Conservation (phyloP, 2,797 vertebrate genomes). For the Ctenopoma kingsleyae region DNA sequence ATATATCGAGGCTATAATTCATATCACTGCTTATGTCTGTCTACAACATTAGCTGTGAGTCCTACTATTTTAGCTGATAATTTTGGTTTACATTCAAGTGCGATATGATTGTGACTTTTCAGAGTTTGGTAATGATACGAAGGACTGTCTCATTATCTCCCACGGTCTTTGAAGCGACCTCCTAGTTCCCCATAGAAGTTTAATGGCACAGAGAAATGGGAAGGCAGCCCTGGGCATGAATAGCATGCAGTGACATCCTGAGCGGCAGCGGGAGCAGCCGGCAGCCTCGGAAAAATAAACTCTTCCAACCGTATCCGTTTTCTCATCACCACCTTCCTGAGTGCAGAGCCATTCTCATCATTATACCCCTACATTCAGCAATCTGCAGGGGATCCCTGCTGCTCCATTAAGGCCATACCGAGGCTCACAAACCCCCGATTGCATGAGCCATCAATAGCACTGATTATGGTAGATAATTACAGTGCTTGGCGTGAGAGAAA, state of each 20-base stretch:
- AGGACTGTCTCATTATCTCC: neutral
- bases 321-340: slow-evolving; percentile 66
- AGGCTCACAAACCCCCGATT: slow-evolving; percentile 66
- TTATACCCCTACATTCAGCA: slow-evolving; percentile 59
- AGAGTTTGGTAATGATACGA: slow-evolving; percentile 10
- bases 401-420: slow-evolving; percentile 66
- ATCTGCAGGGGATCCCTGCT: slow-evolving; percentile 64
- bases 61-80: neutral
- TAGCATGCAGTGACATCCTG: slow-evolving; percentile 37
- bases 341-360: slow-evolving; percentile 58
- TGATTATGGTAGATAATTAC: slow-evolving; percentile 78
- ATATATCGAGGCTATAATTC: slow-evolving; percentile 30
- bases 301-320: slow-evolving; percentile 63
- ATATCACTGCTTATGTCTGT: slow-evolving; percentile 27
- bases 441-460: slow-evolving; percentile 66
- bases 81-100: neutral
- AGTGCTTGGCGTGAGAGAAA: slow-evolving; percentile 44
- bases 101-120: slow-evolving; percentile 10
- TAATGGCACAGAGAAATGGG: slow-evolving; percentile 44
- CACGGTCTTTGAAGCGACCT: slow-evolving; percentile 18
- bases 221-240: slow-evolving; percentile 26
- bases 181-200: slow-evolving; percentile 11
- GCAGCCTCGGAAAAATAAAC: slow-evolving; percentile 60
- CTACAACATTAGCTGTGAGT: slow-evolving; percentile 30
- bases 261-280: slow-evolving; percentile 25